Base-by-base conservation (phyloP, 2,113 vertebrate genomes). In the Notarius lentiginosus region DNA sequence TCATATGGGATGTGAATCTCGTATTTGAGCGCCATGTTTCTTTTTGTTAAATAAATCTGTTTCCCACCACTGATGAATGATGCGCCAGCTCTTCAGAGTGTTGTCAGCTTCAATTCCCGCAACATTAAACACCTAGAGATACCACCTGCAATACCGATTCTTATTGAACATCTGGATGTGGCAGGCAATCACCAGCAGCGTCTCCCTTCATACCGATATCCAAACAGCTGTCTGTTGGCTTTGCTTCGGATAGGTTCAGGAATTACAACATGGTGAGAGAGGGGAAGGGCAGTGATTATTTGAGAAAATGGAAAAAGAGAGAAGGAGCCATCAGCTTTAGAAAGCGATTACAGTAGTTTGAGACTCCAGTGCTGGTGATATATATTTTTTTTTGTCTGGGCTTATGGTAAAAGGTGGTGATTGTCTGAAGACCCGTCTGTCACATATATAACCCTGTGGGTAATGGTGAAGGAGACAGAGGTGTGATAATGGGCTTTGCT, bases 401-500 rank as follows among this genome's bases (percentile, higher is more conserved):
- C 85, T 87, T 68, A 81, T 51, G 66, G 79, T 55, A 84, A 73
- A 87, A 68, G 77, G 47, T 56, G 24, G 24, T n/a, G n/a, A 55
- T 27, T 84, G 88, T 82, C 66, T 83, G 58, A n/a, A 41, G 63
- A 56, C 86, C 27, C 22, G 7, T 85, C 82, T 84, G 82, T 70
- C 87, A 88, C 82, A 86, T 53, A 49, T 82, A 77, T 80, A 84
- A 77, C 66, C 66, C 49, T 55, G 18, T 73, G 24, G 53, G 41
- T 87, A 18, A 41, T 75, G 70, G 22, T 75, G 55, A 60, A 75
- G 22, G 65, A 63, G 77, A 55, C 77, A 68, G 53, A 81, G 58
- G 41, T 84, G 84, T 81, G 90, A 88, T 89, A 90, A 90, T 90
- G 63, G 84, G 65, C 84, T 89, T 84, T 76, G 72, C 84, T 88